Evolutionary conservation across 2,888 invertebrate species (phyloP).

Genomic region (Mythimna albipuncta): DNA sequence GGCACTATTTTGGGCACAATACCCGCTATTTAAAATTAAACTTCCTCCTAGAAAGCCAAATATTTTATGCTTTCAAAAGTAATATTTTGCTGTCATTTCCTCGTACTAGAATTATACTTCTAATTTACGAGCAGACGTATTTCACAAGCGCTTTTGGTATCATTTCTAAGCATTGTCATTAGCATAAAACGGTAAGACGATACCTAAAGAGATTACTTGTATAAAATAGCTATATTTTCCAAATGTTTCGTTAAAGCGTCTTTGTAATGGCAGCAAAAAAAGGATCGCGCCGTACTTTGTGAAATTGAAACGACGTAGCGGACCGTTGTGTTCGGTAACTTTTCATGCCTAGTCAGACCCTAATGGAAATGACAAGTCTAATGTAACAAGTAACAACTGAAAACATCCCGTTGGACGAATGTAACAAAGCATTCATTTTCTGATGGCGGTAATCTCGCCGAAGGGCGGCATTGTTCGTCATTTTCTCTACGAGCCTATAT

Average conservation of each 20-base stretch:
- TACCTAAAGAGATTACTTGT: constrained; percentile 43
- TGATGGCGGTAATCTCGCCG: constrained; percentile 90
- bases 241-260: constrained; percentile 47
- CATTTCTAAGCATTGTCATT: constrained; percentile 40
- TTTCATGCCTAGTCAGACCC: constrained; percentile 77
- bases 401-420: constrained; percentile 85
- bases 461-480: constrained; percentile 89
- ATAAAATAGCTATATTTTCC: constrained; percentile 38
- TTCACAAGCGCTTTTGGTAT: constrained; percentile 23
- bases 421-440: constrained; percentile 90
- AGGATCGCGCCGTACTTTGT: constrained; percentile 66
- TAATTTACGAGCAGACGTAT: constrained; percentile 39
- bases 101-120: constrained; percentile 20
- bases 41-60: neutral
- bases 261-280: constrained; percentile 60
- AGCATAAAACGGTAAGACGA: constrained; percentile 38
- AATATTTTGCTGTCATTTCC: constrained; percentile 24
- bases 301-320: constrained; percentile 78
- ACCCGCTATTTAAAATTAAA: neutral
- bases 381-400: constrained; percentile 88
- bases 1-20: neutral
- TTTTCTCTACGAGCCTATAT: constrained; percentile 80
- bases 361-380: constrained; percentile 88
- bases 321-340: constrained; percentile 77
- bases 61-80: constrained; percentile 13